These are phyloP conservation scores for Illadopsis cleaveri DNA, from an alignment of 2,113 vertebrate genomes.

Conservation along the genomic window DNA sequence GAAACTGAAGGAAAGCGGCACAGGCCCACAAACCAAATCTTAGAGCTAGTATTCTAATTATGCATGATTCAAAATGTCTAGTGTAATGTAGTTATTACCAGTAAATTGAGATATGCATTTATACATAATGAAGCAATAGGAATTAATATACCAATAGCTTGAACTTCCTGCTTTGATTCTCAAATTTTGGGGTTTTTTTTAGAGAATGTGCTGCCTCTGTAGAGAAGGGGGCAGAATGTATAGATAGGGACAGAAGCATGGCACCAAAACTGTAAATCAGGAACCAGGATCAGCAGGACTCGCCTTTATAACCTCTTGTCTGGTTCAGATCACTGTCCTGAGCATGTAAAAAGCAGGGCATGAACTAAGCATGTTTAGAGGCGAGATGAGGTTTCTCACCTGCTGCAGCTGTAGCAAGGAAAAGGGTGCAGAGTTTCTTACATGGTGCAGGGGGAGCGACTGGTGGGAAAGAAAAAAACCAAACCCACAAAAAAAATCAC, in stretches of 20 bases:
- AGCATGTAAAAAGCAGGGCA: slow-evolving; percentile 69
- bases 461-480: background rate
- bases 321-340: slow-evolving; percentile 56
- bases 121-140: slow-evolving; percentile 81
- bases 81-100: slow-evolving; percentile 73
- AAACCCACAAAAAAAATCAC: background rate
- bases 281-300: slow-evolving; percentile 64
- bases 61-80: slow-evolving; percentile 76
- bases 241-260: slow-evolving; percentile 72
- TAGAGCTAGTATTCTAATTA: slow-evolving; percentile 72
- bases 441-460: background rate
- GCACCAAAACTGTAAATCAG: slow-evolving; percentile 73
- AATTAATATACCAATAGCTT: slow-evolving; percentile 76
- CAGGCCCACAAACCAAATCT: slow-evolving; percentile 64
- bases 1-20: slow-evolving; percentile 57
- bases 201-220: slow-evolving; percentile 68
- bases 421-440: slow-evolving; percentile 79
- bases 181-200: slow-evolving; percentile 39
- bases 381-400: slow-evolving; percentile 66
- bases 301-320: slow-evolving; percentile 51
- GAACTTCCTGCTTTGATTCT: slow-evolving; percentile 74
- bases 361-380: slow-evolving; percentile 68
- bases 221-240: slow-evolving; percentile 69
- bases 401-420: slow-evolving; percentile 72
- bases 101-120: slow-evolving; percentile 77